Evolutionary conservation across 2,113 vertebrate genomes (phyloP).

Genomic region (Pituophis catenifer): DNA sequence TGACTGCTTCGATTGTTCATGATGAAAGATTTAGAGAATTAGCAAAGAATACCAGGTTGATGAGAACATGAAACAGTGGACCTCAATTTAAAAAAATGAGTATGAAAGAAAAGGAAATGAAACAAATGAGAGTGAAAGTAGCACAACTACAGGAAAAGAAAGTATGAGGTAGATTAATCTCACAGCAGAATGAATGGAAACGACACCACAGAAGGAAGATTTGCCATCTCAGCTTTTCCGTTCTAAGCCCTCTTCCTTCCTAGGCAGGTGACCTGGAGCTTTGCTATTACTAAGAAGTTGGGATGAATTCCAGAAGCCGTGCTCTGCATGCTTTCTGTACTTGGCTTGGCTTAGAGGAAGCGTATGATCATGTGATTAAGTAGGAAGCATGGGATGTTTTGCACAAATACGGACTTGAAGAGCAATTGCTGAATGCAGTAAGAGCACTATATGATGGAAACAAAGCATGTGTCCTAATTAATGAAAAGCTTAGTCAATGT

Average conservation of each 20-base stretch:
- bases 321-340: neutral
- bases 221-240: neutral
- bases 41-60: neutral
- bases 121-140: neutral
- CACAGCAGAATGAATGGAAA: neutral
- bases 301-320: neutral
- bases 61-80: neutral
- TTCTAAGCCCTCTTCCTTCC: neutral
- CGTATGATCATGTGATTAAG: neutral
- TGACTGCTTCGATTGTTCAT: neutral
- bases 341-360: neutral
- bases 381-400: neutral
- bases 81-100: neutral
- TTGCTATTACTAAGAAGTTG: neutral
- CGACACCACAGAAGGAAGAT: neutral
- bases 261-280: neutral
- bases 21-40: neutral
- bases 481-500: neutral
- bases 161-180: neutral
- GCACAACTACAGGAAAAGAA: neutral
- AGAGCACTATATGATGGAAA: neutral
- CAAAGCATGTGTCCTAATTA: neutral
- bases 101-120: neutral
- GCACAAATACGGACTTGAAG: neutral
- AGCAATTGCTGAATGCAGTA: neutral